Percentiles rank a stretch among this genome's conserved stretches.
Evolutionary conservation across 2,113 vertebrate genomes (phyloP).

Genomic region (Melanerpes formicivorus): DNA sequence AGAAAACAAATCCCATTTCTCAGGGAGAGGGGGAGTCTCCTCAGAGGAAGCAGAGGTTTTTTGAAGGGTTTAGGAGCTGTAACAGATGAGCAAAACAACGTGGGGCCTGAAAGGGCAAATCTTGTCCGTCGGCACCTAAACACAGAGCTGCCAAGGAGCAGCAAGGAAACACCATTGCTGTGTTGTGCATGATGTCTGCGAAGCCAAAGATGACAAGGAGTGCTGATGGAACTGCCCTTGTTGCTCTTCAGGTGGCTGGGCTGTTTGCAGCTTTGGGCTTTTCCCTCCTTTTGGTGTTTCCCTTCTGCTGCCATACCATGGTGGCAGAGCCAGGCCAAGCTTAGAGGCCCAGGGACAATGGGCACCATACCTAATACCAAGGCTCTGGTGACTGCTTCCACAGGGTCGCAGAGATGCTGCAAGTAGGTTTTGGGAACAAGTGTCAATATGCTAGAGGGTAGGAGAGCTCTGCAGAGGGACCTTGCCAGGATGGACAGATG

Average conservation of each 20-base stretch:
- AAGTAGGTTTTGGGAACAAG: too few relatives aligned
- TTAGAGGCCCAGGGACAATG: not conserved
- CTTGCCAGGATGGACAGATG: too few relatives aligned
- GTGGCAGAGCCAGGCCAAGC: not conserved
- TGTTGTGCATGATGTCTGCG: not conserved
- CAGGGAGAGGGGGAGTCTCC: not conserved
- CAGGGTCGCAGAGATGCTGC: not conserved
- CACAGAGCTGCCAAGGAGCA: not conserved
- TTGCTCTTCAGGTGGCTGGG: not conserved
- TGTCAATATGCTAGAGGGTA: too few relatives aligned
- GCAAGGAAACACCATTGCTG: not conserved
- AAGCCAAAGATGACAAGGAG: not conserved
- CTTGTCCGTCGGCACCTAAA: rapidly evolving
- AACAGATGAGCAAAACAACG: not conserved
- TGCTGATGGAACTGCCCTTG: not conserved
- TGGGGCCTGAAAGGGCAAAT: not conserved
- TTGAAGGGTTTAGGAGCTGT: not conserved
- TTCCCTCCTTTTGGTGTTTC: not conserved
- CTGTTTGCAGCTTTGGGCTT: not conserved
- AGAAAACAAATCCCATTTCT: constrained; percentile 17
- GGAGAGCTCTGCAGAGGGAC: too few relatives aligned
- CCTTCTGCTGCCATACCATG: rapidly evolving
- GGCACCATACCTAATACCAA: not conserved
- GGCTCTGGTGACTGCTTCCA: not conserved
- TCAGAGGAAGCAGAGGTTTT: not conserved